Evolutionary conservation across 2,888 invertebrate species (phyloP), one percentile per base, ranked within the genome.

Genomic region (Dusona sp.): DNA sequence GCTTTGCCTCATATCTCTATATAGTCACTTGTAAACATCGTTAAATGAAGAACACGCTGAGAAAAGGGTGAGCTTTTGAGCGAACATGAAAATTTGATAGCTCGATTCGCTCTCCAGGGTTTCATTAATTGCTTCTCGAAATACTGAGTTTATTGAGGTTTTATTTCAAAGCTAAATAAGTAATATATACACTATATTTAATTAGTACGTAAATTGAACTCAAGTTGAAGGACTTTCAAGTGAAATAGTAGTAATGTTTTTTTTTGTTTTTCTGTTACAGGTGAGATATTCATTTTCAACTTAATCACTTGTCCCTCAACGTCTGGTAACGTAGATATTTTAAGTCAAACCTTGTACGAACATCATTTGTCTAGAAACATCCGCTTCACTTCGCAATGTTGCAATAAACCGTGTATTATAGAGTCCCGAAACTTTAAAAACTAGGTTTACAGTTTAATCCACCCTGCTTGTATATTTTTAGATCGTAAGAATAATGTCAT

Each of bases 181-280:
- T 33, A n/a, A 2, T 42, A 42, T 42, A 48, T 19, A 45, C 33
- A 51, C 33, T 6, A 45, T 51, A 68, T 48, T 22, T 51, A 45
- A 42, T 51, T 75, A 42, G 48, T 42, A n/a, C 45, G 67, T 74
- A 45, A 64, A 82, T 85, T 70, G 48, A 1, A 48, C 51, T 68
- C 68, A 29, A 51, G 33, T 75, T 80, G 33, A 54, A 75, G 13
- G 3, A 25, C 8, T 13, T 54, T 29, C 57, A 13, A 77, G 72
- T 22, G 38, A 22, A 38, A 54, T 11, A 33, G 4, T n/a, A 13
- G 2, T 70, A 51, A 75, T 65, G 72, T 79, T 65, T 36, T 16
- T 85, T 78, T 70, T 80, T 77, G 19, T 70, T 75, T 88, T 86
- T 89, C 22, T 89, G 90, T 91, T 91, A 0, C 90, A 91, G 90